A percentile compares a stretch with the other conserved stretches of the same genome.
Evolutionary conservation across 2,113 vertebrate genomes (phyloP).

Genomic region (Cacatua alba): DNA sequence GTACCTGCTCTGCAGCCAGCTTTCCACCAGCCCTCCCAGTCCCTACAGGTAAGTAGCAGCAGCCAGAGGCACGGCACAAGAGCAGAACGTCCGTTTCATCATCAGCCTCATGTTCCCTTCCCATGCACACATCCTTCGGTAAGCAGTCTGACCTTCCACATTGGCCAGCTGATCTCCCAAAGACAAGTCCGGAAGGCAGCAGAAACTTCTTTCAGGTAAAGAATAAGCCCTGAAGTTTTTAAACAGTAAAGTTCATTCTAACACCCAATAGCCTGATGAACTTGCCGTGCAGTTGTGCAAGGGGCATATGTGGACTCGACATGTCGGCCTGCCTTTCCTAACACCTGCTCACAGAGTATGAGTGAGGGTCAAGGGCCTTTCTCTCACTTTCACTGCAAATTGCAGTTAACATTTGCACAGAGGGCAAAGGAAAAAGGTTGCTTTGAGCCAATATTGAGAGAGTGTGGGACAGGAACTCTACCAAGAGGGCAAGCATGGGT

Average conservation of each 20-base stretch:
- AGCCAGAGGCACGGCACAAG: background rate
- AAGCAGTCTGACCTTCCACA: background rate
- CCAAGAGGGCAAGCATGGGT: background rate
- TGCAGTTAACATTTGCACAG: background rate
- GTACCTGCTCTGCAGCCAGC: background rate
- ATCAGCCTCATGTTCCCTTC: background rate
- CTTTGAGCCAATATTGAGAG: background rate
- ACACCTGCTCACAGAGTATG: background rate
- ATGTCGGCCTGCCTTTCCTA: background rate
- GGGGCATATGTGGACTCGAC: fast-evolving
- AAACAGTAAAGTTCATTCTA: background rate
- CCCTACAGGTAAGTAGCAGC: background rate
- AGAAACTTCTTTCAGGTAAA: background rate
- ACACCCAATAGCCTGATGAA: background rate
- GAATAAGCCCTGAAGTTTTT: background rate
- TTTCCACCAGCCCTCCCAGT: background rate
- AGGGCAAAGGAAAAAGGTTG: background rate
- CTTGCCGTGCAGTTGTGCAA: background rate
- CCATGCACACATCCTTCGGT: background rate
- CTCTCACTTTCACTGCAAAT: background rate
- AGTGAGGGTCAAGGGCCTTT: background rate
- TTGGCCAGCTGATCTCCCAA: background rate
- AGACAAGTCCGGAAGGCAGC: background rate
- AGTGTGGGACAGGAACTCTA: background rate
- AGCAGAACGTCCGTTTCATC: background rate